Percentiles rank a stretch among this genome's conserved stretches.
Evolutionary conservation across 2,113 vertebrate species (phyloP).

Genomic region (Muntiacus muntjak): DNA sequence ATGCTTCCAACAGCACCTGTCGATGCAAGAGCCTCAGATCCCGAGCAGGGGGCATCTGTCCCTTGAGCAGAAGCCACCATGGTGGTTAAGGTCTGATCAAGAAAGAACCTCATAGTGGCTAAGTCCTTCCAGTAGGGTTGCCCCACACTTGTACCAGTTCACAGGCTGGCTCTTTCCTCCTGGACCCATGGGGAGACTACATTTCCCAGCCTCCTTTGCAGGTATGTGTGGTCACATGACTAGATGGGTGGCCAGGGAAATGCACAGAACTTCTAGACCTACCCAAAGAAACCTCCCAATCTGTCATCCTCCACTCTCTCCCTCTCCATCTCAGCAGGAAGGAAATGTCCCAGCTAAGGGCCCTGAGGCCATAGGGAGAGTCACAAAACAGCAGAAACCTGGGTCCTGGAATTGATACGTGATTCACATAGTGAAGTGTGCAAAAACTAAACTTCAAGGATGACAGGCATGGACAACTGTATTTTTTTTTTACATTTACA

Average conservation of each 20-base stretch:
- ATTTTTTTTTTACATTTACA: background rate
- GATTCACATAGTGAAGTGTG: background rate
- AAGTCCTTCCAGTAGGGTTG: background rate
- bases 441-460: background rate
- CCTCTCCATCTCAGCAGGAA: background rate
- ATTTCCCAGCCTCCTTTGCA: constrained; percentile 9
- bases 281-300: background rate
- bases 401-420: no score
- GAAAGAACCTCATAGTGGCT: background rate
- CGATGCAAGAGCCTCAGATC: background rate
- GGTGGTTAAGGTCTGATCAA: background rate
- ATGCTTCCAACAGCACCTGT: constrained; percentile 65
- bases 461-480: background rate
- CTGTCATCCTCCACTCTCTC: background rate
- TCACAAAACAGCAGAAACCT: background rate
- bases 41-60: background rate
- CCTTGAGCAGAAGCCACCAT: background rate
- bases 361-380: background rate
- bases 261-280: background rate
- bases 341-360: background rate
- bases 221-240: background rate
- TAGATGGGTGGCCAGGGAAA: background rate
- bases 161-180: background rate
- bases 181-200: background rate
- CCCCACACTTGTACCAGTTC: background rate